A percentile compares a stretch with the other conserved stretches of the same genome.
phyloP scores from a whole-genome alignment of 1,140 invertebrate species.

The Drosophila pachea region DNA sequence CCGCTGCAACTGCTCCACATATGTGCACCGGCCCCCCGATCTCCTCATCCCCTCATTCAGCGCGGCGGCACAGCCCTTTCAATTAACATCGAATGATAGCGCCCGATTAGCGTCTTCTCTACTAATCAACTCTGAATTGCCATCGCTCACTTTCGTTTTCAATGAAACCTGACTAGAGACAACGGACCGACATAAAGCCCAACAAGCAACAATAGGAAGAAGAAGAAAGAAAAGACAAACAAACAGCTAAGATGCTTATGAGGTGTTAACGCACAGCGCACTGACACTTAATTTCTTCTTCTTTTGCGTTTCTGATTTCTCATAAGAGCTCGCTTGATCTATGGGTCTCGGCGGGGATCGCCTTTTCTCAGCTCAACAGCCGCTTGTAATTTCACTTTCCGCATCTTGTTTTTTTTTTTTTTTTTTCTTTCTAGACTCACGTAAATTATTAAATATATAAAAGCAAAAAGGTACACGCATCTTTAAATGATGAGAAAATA shows the following conservation, averaged over 20 bases:
- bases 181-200: neutral
- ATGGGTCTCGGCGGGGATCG: neutral
- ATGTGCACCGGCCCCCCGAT: constrained; percentile 42
- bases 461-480: constrained; percentile 49
- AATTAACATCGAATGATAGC: constrained; percentile 6
- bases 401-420: constrained; percentile 30
- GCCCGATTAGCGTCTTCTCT: constrained; percentile 61
- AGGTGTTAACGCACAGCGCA: constrained; percentile 58
- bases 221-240: constrained; percentile 24
- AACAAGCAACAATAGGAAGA: constrained; percentile 12
- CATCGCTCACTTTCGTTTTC: constrained; percentile 68
- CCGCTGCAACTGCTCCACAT: constrained; percentile 24
- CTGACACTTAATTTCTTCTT: constrained; percentile 8
- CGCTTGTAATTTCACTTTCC: constrained; percentile 72
- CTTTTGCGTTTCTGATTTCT: constrained; percentile 1
- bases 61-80: constrained; percentile 30
- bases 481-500: constrained; percentile 66
- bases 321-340: constrained; percentile 20
- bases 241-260: constrained; percentile 34
- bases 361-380: constrained; percentile 29
- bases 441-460: constrained; percentile 60
- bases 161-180: constrained; percentile 55
- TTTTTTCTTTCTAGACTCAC: constrained; percentile 52
- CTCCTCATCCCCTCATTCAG: constrained; percentile 45
- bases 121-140: constrained; percentile 38